Percentiles rank a stretch among this genome's conserved stretches.
Conservation (phyloP, 2,113 vertebrate genomes). For the Colinus virginianus region DNA sequence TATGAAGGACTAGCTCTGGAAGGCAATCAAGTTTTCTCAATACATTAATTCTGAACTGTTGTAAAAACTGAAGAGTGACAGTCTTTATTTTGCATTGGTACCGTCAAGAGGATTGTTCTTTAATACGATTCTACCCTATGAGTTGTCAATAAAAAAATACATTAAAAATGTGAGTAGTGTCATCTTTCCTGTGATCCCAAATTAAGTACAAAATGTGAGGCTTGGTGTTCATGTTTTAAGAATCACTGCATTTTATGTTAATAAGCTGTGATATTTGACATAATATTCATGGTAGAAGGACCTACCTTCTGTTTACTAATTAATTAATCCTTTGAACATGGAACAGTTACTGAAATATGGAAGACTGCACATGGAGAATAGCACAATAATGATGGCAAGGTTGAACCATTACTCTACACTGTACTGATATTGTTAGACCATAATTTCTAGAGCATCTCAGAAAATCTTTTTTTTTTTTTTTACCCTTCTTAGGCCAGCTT, state of each 20-base stretch:
- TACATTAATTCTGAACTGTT: not conserved
- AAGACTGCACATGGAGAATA: fast-evolving
- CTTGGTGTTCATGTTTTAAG: not conserved
- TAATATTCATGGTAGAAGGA: not conserved
- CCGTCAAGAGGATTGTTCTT: not conserved
- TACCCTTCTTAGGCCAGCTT: not conserved
- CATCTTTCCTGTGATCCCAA: not conserved
- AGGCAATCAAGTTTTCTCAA: not conserved
- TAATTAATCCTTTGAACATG: not conserved
- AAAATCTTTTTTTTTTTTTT: not conserved
- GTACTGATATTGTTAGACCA: not conserved
- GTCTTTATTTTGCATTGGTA: not conserved
- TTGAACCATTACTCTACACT: not conserved
- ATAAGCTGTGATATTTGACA: not conserved
- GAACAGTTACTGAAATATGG: not conserved
- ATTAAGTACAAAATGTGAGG: not conserved
- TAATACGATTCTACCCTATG: not conserved
- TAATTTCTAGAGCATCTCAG: not conserved
- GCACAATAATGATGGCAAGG: not conserved
- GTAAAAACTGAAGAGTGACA: not conserved
- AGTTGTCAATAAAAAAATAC: not conserved
- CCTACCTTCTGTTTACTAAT: not conserved
- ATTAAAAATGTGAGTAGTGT: not conserved
- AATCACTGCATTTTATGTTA: not conserved
- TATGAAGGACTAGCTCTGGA: not conserved